phyloP scores from a whole-genome alignment of 2,888 invertebrate genomes.

The Callyntrura guangdongensis region DNA sequence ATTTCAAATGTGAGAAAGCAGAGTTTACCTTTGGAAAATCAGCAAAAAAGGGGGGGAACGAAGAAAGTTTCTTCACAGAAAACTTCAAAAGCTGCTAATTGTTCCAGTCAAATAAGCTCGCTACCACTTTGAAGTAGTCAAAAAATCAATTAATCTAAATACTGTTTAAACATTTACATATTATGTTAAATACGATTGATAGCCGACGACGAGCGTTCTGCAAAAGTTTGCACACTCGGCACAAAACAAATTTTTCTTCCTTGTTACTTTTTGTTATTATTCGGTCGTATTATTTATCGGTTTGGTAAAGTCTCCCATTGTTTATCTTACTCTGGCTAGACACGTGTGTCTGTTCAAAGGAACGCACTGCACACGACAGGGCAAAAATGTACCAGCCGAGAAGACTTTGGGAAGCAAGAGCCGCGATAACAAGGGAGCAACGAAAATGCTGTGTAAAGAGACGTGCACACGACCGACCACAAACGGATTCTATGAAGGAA shows the following conservation, averaged over 20 bases:
- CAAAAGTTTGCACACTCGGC: background rate
- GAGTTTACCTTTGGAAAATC: constrained; percentile 4
- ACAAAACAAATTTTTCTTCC: background rate
- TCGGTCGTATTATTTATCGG: background rate
- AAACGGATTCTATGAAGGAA: constrained; percentile 71
- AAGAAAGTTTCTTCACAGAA: background rate
- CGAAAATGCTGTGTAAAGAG: background rate
- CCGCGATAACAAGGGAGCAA: constrained; percentile 19
- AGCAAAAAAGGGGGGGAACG: background rate
- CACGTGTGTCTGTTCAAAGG: background rate
- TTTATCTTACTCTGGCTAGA: constrained; percentile 30
- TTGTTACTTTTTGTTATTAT: background rate
- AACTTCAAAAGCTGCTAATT: constrained; percentile 52
- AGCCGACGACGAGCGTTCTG: background rate
- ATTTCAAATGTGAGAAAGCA: background rate
- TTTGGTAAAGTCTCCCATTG: background rate
- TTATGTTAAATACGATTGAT: background rate
- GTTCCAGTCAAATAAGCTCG: constrained; percentile 29
- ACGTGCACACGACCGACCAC: constrained; percentile 70
- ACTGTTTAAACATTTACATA: background rate
- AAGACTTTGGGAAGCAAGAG: background rate
- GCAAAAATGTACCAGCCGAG: background rate
- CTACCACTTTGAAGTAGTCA: constrained; percentile 20
- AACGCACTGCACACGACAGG: background rate
- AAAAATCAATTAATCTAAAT: constrained; percentile 35